Evolutionary conservation across 2,113 vertebrate species (phyloP).

Genomic region (Trogon melanurus): DNA sequence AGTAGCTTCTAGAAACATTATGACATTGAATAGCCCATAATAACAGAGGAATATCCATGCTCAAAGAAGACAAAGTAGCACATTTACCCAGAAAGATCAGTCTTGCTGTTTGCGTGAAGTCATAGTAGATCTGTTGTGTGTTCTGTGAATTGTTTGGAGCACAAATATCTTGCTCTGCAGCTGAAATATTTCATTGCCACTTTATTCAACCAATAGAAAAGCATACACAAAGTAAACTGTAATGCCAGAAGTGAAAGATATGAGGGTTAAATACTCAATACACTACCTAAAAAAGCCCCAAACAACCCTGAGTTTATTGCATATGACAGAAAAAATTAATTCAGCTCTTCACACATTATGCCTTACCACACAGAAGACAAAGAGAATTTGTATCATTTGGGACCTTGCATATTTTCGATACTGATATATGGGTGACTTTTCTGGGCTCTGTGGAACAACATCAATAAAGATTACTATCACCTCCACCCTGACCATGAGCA

Average conservation of each 20-base stretch:
- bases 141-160: neutral
- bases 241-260: neutral
- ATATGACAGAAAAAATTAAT: neutral
- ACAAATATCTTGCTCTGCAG: neutral
- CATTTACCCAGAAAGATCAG: neutral
- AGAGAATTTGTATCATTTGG: neutral
- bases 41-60: neutral
- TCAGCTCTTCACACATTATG: neutral
- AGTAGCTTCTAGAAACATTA: neutral
- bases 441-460: neutral
- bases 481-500: neutral
- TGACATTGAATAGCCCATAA: neutral
- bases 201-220: neutral
- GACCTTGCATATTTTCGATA: neutral
- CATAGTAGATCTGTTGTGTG: neutral
- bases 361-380: neutral
- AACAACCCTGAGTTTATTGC: neutral
- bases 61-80: neutral
- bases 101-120: neutral
- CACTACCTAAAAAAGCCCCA: fast-evolving
- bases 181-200: neutral
- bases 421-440: neutral
- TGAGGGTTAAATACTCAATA: neutral
- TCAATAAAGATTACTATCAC: neutral
- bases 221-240: neutral